Evolutionary conservation across 1,140 invertebrate genomes (phyloP).

Genomic region (Aethina tumida): DNA sequence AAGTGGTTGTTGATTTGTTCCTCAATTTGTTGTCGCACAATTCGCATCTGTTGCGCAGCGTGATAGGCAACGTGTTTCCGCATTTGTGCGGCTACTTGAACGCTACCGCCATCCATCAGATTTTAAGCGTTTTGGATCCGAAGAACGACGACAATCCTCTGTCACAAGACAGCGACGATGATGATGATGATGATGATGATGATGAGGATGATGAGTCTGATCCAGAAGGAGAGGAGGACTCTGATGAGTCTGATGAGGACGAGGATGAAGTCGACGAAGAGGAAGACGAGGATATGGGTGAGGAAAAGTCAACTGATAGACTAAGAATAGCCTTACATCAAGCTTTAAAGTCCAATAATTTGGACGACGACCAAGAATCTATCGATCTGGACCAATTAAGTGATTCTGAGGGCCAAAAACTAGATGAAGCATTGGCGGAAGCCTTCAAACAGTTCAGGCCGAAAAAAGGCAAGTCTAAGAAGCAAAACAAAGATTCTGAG

Average conservation of each 20-base stretch:
- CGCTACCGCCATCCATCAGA: conserved; percentile 54
- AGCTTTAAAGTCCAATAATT: conserved; percentile 45
- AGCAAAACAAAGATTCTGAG: conserved; percentile 54
- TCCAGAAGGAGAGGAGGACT: conserved; percentile 35
- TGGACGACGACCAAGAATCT: conserved; percentile 54
- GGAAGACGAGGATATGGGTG: conserved; percentile 48
- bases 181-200: conserved; percentile 37
- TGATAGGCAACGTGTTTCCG: conserved; percentile 61
- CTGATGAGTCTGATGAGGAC: conserved; percentile 30
- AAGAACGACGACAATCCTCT: conserved; percentile 52
- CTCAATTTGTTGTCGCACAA: conserved; percentile 61
- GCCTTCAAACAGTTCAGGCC: conserved; percentile 58
- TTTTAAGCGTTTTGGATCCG: conserved; percentile 61
- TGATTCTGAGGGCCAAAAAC: conserved; percentile 61
- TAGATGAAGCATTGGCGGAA: conserved; percentile 57
- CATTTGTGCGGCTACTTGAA: conserved; percentile 61
- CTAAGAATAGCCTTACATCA: conserved; percentile 52
- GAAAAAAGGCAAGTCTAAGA: conserved; percentile 46
- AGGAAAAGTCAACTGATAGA: conserved; percentile 55
- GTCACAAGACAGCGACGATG: conserved; percentile 33
- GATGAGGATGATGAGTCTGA: conserved; percentile 32
- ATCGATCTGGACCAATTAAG: conserved; percentile 65
- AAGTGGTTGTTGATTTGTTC: conserved; percentile 68
- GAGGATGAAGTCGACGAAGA: conserved; percentile 33
- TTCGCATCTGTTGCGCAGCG: conserved; percentile 53